These are phyloP conservation scores for Ischnura elegans DNA, from an alignment of 2,888 invertebrate species.

Conservation along the genomic window DNA sequence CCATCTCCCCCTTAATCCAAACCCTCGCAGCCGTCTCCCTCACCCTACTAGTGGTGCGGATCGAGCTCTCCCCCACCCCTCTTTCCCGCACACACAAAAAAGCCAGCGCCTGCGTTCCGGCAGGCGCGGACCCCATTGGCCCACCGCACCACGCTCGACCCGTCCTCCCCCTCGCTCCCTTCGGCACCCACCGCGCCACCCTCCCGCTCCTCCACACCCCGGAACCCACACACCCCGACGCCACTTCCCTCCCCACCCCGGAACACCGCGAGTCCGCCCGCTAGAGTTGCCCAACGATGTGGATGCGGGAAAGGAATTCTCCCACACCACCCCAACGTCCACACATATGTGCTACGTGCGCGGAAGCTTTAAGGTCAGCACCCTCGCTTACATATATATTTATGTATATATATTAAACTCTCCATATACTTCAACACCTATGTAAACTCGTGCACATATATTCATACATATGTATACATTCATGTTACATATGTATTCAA, in stretches of 20 bases:
- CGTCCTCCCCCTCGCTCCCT: background rate
- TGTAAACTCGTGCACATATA: background rate
- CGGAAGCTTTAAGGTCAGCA: too few species aligned
- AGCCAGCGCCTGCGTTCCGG: constrained; percentile 42
- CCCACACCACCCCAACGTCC: background rate
- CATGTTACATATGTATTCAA: background rate
- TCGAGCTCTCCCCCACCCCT: background rate
- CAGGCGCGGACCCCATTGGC: constrained; percentile 39
- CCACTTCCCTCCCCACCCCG: background rate
- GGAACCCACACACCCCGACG: background rate
- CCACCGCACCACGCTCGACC: constrained; percentile 36
- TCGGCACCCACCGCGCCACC: background rate
- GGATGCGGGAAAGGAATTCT: constrained; percentile 32
- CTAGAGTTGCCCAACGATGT: constrained; percentile 26
- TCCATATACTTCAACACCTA: background rate
- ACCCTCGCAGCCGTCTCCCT: background rate
- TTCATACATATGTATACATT: background rate
- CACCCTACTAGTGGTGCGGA: background rate
- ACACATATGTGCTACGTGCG: background rate
- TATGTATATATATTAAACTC: background rate
- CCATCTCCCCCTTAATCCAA: background rate
- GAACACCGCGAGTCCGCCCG: constrained; percentile 6
- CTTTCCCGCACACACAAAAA: background rate
- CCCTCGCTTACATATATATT: background rate
- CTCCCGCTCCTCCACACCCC: background rate